A percentile compares a stretch with the other conserved stretches of the same genome.
Conservation (phyloP, 2,888 invertebrate species). For the Hypercompe scribonia region DNA sequence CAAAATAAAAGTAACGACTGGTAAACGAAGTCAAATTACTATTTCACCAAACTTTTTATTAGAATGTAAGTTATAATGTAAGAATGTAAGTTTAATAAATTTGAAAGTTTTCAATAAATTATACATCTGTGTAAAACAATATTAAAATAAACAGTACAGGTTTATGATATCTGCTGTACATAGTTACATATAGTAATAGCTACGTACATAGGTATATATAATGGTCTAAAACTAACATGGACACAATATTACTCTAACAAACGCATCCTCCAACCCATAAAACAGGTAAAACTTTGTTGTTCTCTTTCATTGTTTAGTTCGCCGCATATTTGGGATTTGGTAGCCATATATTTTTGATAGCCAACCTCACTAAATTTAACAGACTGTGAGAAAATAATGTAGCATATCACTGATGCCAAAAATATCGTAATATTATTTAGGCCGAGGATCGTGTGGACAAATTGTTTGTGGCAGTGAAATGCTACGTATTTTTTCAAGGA, state of each 20-base stretch:
- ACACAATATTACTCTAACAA: slow-evolving; percentile 31
- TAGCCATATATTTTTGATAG: slow-evolving; percentile 31
- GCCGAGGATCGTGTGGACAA: not conserved
- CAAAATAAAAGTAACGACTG: too few species aligned
- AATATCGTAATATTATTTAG: slow-evolving; percentile 4
- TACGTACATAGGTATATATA: slow-evolving; percentile 2
- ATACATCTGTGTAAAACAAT: slow-evolving; percentile 7
- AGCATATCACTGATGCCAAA: slow-evolving; percentile 18
- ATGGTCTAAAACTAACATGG: not conserved
- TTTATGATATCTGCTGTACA: slow-evolving; percentile 14
- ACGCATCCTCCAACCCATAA: slow-evolving; percentile 32
- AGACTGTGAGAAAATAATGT: slow-evolving; percentile 23
- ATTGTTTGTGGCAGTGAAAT: not conserved
- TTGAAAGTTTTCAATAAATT: not conserved
- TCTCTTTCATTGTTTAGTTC: slow-evolving; percentile 34
- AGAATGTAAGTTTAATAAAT: too few species aligned
- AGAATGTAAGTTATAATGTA: not conserved
- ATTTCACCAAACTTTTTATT: not conserved
- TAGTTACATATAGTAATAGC: slow-evolving; percentile 10
- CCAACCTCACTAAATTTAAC: slow-evolving; percentile 28
- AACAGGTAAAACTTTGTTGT: slow-evolving; percentile 40
- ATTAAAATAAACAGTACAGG: slow-evolving; percentile 8
- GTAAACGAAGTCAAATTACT: too few species aligned
- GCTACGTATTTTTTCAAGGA: not conserved
- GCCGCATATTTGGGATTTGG: slow-evolving; percentile 19